Percentiles rank a stretch among this genome's conserved stretches.
These are phyloP conservation scores for Rhopalosiphum maidis DNA, from an alignment of 1,140 invertebrate genomes.

Conservation along the genomic window DNA sequence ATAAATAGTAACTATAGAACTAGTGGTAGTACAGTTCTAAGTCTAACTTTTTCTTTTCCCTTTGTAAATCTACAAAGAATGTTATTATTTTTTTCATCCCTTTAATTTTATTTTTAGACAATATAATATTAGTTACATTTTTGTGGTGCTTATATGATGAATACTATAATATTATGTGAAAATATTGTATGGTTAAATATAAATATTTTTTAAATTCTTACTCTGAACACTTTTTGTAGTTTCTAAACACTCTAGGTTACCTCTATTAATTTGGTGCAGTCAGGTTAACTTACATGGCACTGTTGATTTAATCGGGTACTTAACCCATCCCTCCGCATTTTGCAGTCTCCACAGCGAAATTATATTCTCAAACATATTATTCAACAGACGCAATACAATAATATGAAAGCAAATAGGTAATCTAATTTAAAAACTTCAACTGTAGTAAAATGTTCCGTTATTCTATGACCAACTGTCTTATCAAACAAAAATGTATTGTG, in stretches of 20 bases:
- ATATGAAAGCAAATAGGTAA: not conserved
- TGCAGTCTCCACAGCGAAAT: not conserved
- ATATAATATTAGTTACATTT: too few species aligned
- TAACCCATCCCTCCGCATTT: not conserved
- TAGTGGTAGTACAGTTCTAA: too few species aligned
- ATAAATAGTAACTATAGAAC: too few species aligned
- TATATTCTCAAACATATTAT: not conserved
- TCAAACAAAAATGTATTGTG: not conserved
- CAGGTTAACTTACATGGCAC: not conserved
- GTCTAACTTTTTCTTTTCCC: too few species aligned
- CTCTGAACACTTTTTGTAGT: not conserved
- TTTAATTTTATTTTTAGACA: too few species aligned
- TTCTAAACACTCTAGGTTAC: not conserved
- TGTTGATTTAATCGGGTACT: not conserved
- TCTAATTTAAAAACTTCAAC: not conserved
- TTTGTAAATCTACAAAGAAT: not conserved
- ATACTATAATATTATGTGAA: too few species aligned
- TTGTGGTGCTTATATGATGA: not conserved
- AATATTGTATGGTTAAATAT: not conserved
- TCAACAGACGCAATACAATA: not conserved
- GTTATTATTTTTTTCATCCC: not conserved
- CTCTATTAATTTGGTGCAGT: not conserved
- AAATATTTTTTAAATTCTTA: not conserved
- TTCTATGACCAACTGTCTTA: not conserved
- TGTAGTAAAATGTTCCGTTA: not conserved